These are phyloP conservation scores for Candoia aspera DNA, from an alignment of 2,113 vertebrate genomes.

Conservation along the genomic window DNA sequence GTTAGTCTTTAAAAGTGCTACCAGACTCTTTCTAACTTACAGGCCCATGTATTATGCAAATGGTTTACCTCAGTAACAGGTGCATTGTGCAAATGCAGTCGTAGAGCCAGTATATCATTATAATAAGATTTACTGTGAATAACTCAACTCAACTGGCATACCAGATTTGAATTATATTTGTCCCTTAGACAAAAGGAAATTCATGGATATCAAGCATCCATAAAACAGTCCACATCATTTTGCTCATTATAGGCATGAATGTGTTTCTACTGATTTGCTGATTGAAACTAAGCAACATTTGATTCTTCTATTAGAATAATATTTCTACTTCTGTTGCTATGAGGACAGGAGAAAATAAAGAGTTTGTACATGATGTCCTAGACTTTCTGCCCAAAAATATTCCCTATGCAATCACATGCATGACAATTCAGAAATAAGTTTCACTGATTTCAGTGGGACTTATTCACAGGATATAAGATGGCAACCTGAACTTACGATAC, in stretches of 20 bases:
- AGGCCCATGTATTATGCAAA: neutral
- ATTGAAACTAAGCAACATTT: neutral
- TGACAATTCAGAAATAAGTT: neutral
- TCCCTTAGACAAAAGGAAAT: neutral
- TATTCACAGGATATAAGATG: neutral
- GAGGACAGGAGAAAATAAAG: neutral
- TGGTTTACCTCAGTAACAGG: neutral
- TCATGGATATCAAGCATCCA: neutral
- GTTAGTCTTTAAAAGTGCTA: neutral
- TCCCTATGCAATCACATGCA: neutral
- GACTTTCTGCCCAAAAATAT: neutral
- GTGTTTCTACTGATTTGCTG: neutral
- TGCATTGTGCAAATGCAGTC: neutral
- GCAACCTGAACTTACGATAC: neutral
- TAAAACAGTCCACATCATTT: neutral
- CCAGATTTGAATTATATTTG: neutral
- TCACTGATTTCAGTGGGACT: neutral
- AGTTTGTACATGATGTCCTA: neutral
- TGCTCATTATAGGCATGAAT: neutral
- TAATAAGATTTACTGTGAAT: neutral
- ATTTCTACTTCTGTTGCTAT: neutral
- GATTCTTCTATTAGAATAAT: neutral
- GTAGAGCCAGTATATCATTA: neutral
- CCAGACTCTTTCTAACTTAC: neutral
- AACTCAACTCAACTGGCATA: neutral